These are phyloP conservation scores for Campylomormyrus numenius DNA, from an alignment of 2,113 vertebrate species.

Conservation along the genomic window DNA sequence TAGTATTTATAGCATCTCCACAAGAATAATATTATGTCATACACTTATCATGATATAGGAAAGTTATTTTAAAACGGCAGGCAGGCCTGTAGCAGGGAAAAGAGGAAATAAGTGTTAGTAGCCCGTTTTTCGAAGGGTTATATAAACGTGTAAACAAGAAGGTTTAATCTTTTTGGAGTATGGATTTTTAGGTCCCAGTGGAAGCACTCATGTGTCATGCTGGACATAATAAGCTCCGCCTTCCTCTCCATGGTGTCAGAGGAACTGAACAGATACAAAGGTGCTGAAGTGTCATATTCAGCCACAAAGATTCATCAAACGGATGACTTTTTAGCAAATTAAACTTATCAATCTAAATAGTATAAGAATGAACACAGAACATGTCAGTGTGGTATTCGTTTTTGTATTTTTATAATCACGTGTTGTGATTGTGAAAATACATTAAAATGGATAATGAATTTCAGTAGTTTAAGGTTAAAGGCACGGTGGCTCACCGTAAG, in stretches of 20 bases:
- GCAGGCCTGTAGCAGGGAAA: neutral
- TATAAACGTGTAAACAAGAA: neutral
- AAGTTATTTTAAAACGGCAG: neutral
- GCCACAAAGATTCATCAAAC: slow-evolving; percentile 29
- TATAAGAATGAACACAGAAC: neutral
- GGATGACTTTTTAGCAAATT: neutral
- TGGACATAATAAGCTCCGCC: slow-evolving; percentile 52
- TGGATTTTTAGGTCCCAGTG: slow-evolving; percentile 43
- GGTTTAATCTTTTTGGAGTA: slow-evolving; percentile 42
- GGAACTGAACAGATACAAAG: slow-evolving; percentile 39
- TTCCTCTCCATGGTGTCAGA: slow-evolving; percentile 41
- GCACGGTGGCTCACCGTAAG: neutral
- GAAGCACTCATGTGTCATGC: slow-evolving; percentile 47
- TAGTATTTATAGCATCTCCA: neutral
- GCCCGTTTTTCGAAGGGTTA: neutral
- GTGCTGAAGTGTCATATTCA: slow-evolving; percentile 39
- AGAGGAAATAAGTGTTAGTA: neutral
- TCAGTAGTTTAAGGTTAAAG: neutral
- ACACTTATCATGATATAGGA: neutral
- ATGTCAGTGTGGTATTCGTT: neutral
- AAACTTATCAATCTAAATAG: neutral
- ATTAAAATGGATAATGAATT: neutral
- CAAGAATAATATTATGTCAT: neutral
- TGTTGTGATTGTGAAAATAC: neutral
- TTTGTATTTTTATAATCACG: neutral